Evolutionary conservation across 53 echinoderm and acorn worm species (phyloP), one percentile per base, ranked within the genome.

Genomic region (Pentamera pediparva): DNA sequence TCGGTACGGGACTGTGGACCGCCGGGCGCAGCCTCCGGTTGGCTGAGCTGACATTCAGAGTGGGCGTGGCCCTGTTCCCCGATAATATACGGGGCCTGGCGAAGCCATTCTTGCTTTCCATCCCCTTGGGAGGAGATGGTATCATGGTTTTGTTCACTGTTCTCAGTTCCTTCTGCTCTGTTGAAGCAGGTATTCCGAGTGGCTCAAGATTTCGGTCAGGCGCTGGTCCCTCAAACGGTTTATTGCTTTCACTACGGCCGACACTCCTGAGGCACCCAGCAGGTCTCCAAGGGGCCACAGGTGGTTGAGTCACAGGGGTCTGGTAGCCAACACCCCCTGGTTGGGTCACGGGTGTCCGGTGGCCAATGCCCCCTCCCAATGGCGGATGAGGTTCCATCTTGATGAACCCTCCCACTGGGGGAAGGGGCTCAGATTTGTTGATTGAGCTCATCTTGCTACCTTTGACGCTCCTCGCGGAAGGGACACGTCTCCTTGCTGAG

Each of bases 361-460:
- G n/a, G n/a, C n/a, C n/a, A n/a, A n/a, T n/a, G n/a, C n/a, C n/a
- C n/a, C n/a, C n/a, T n/a, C n/a, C n/a, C n/a, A n/a, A n/a, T n/a
- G n/a, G n/a, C n/a, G n/a, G n/a, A n/a, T n/a, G n/a, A n/a, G n/a
- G n/a, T n/a, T n/a, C n/a, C n/a, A n/a, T n/a, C n/a, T n/a, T n/a
- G n/a, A n/a, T n/a, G n/a, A n/a, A n/a, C n/a, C 56, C 79, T 20
- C 80, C n/a, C n/a, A 75, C 65, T 1, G 93, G 93, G 11, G 93
- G 93, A 24, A 93, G 81, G 20, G 89, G 89, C 65, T 80, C 89
- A 45, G 70, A 80, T 77, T 86, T 93, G 78, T 86, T 93, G 47
- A 93, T 86, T 1, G 85, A 75, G 22, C 78, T 75, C 8, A n/a
- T n/a, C n/a, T 71, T 75, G 61, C 79, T 93, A 6, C 65, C 65